A percentile compares a stretch with the other conserved stretches of the same genome.
phyloP scores from a whole-genome alignment of 2,113 vertebrate species.

The Planiliza haematocheilus region DNA sequence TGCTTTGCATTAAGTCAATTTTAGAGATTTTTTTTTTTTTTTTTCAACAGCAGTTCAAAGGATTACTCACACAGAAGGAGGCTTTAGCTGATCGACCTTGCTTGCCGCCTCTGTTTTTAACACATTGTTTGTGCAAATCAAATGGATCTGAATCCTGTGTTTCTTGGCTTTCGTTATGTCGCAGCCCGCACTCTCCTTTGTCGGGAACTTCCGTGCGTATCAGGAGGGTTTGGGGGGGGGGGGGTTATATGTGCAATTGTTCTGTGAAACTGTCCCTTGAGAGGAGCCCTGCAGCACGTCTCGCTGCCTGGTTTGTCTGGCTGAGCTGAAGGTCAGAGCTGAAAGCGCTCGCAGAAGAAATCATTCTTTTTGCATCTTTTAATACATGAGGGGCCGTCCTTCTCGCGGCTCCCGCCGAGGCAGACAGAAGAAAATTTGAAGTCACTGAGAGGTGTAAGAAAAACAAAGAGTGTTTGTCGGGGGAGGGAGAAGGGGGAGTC shows the following conservation, averaged over 20 bases:
- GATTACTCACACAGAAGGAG: constrained; percentile 56
- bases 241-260: constrained; percentile 66
- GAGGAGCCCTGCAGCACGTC: constrained; percentile 45
- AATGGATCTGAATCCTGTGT: constrained; percentile 7
- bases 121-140: constrained; percentile 22
- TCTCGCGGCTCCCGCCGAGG: constrained; percentile 43
- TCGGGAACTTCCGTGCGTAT: constrained; percentile 34
- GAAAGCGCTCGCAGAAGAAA: constrained; percentile 39
- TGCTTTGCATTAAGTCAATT: constrained; percentile 39
- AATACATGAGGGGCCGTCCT: constrained; percentile 37
- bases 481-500: constrained; percentile 24
- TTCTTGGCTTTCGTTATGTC: constrained; percentile 42
- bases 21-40: constrained; percentile 24
- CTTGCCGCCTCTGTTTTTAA: constrained; percentile 27
- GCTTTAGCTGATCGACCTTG: constrained; percentile 58
- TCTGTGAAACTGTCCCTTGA: constrained; percentile 62
- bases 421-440: constrained; percentile 47
- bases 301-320: constrained; percentile 34
- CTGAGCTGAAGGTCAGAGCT: constrained; percentile 67
- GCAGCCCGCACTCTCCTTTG: constrained; percentile 46
- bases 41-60: constrained; percentile 33
- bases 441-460: constrained; percentile 59
- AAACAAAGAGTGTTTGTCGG: constrained; percentile 55
- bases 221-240: constrained; percentile 39
- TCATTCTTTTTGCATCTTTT: constrained; percentile 31